These are phyloP conservation scores for Pyrrhura leucotis DNA, from an alignment of 2,797 vertebrate species.

Conservation along the genomic window DNA sequence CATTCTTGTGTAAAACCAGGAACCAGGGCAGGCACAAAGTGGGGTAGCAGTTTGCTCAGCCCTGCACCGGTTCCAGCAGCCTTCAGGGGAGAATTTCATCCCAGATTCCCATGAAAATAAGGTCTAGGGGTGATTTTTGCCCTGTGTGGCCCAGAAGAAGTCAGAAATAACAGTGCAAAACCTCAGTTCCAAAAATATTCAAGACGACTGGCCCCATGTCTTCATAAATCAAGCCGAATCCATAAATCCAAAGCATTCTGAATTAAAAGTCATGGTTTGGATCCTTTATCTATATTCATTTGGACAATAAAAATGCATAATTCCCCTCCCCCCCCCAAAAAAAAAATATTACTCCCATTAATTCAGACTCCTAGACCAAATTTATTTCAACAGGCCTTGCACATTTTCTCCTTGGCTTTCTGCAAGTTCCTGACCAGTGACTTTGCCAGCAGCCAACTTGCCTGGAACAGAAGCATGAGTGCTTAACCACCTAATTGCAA, in stretches of 20 bases:
- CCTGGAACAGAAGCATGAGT: background rate
- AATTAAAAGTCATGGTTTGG: background rate
- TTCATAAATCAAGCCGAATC: background rate
- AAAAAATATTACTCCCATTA: background rate
- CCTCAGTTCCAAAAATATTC: background rate
- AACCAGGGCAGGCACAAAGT: background rate
- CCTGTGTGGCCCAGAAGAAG: background rate
- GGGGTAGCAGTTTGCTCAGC: background rate
- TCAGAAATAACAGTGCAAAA: background rate
- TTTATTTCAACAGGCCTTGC: background rate
- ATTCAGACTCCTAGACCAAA: background rate
- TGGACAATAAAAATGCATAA: background rate
- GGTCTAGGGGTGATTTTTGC: background rate
- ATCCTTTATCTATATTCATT: background rate
- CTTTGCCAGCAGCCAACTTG: background rate
- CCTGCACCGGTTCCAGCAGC: rapidly evolving
- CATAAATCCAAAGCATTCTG: background rate
- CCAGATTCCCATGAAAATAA: background rate
- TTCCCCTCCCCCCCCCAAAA: background rate
- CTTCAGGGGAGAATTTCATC: background rate
- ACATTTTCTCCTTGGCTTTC: background rate
- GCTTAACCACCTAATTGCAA: slow-evolving; percentile 15
- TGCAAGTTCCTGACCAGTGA: background rate
- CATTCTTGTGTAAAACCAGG: background rate
- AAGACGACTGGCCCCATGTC: rapidly evolving